Conservation (phyloP, 1,140 invertebrate species). For the Halictus rubicundus region DNA sequence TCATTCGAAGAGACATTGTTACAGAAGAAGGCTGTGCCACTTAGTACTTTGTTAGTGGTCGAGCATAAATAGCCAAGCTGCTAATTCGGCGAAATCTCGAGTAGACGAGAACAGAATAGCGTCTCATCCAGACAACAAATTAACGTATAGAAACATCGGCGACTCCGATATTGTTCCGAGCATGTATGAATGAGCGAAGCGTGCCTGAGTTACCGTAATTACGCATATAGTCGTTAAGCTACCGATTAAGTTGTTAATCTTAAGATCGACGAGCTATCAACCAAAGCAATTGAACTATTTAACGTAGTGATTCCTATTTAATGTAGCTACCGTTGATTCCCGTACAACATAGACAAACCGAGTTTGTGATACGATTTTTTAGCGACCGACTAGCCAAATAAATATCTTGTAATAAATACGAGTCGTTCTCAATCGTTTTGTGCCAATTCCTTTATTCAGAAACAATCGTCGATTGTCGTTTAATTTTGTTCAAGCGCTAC, state of each 20-base stretch:
- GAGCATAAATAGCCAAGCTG: conserved; percentile 12
- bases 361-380: conserved; percentile 7
- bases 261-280: conserved; percentile 27
- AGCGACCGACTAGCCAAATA: not conserved
- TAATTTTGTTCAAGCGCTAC: conserved; percentile 25
- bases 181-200: not conserved
- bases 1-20: too few species aligned
- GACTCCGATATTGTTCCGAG: not conserved
- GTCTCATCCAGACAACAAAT: too few species aligned
- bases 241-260: not conserved
- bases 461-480: not conserved
- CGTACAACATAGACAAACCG: not conserved
- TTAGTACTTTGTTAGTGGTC: conserved; percentile 13
- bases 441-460: not conserved
- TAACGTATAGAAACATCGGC: too few species aligned
- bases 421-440: not conserved
- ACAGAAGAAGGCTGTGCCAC: not conserved
- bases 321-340: not conserved
- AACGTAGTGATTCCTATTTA: not conserved
- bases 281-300: conserved; percentile 18
- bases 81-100: conserved; percentile 8
- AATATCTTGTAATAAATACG: not conserved
- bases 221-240: not conserved
- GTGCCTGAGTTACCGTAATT: not conserved
- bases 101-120: too few species aligned